Evolutionary conservation across 1,140 invertebrate species (phyloP), one percentile per base, ranked within the genome.

Genomic region (Tachypleus tridentatus): DNA sequence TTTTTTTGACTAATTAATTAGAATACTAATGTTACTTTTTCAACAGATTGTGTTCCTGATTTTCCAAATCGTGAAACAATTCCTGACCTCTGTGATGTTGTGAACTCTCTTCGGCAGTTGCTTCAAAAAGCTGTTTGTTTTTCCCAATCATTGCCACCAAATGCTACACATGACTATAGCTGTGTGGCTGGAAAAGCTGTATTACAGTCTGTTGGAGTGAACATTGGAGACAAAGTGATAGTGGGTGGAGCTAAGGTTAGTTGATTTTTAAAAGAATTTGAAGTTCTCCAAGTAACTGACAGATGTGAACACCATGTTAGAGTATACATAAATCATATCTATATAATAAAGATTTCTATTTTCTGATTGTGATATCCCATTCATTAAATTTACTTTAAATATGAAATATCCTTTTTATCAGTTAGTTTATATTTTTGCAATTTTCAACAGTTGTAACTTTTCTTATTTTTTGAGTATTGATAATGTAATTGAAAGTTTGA

Each of bases 1-100:
- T 29, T 0, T 29, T 29, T 29, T 29, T 29, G 29, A 29, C 29
- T 29, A 29, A 29, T 1, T 29, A 29, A 29, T 29, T 29, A 29
- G 29, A 29, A 29, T 29, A 29, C 29, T 29, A 29, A 29, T 29
- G 29, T 29, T 29, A 29, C 29, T 29, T 29, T 29, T 59, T 62
- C 69, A 71, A 6, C 68, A 80, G 81, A 81, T 64, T 80, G 79
- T 71, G 76, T 82, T 66, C 80, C 81, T 51, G 77, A 80, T 65
- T 66, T 75, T 9, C 73, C 72, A 50, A 71, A 73, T 57, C 74
- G 76, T 68, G 74, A 77, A 49, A 72, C 73, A 6, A 74, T 78
- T 49, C 76, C 79, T 48, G 79, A 80, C 52, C 65, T 74, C 3
- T 66, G 71, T 53, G 69, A 72, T 7, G 70, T 72, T 48, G 74